These are phyloP conservation scores for Esox lucius DNA, from an alignment of 2,797 vertebrate species.

Conservation along the genomic window DNA sequence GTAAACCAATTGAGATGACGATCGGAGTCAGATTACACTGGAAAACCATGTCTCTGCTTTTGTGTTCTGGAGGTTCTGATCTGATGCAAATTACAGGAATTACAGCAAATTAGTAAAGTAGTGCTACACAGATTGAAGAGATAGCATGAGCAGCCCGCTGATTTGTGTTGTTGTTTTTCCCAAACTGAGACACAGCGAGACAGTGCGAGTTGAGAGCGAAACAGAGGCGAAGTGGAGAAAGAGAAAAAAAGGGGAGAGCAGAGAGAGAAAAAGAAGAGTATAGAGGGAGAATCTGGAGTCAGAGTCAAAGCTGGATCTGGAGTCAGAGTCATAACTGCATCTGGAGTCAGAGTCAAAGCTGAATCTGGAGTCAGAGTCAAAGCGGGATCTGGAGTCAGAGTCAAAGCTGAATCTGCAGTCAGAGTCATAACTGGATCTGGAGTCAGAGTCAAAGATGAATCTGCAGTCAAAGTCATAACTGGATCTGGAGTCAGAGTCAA, in stretches of 20 bases:
- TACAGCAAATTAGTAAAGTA: slow-evolving; percentile 67
- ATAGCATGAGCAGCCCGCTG: slow-evolving; percentile 44
- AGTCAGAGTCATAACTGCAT: background rate
- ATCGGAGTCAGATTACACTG: slow-evolving; percentile 33
- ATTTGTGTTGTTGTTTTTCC: slow-evolving; percentile 24
- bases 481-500: no score
- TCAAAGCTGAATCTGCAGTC: background rate
- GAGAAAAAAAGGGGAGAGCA: no score
- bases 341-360: no score
- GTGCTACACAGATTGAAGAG: slow-evolving; percentile 30
- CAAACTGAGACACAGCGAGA: background rate
- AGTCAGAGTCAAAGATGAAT: no score
- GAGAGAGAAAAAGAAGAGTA: no score
- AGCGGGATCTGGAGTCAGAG: no score
- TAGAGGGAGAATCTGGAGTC: no score
- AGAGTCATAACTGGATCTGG: no score
- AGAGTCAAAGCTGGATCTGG: no score
- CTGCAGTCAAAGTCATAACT: background rate
- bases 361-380: no score
- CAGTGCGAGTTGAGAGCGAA: no score
- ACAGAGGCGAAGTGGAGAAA: no score
- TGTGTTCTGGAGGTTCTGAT: slow-evolving; percentile 55
- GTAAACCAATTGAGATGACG: slow-evolving; percentile 32
- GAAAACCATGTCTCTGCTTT: slow-evolving; percentile 53
- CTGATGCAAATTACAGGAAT: slow-evolving; percentile 53